These are phyloP conservation scores for Sebastes jordani DNA, from an alignment of 2,797 vertebrate species.

Conservation along the genomic window DNA sequence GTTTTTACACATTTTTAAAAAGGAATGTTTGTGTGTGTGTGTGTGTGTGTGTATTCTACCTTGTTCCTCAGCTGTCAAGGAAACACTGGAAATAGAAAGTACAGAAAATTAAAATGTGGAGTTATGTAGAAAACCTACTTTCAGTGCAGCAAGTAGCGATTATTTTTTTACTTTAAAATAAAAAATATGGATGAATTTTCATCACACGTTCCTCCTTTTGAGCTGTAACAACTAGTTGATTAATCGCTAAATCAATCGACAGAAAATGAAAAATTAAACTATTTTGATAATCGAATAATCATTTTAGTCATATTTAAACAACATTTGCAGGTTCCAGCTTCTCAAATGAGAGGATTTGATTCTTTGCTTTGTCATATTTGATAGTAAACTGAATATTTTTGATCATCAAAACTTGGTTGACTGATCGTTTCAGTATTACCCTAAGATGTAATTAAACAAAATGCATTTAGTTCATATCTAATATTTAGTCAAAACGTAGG, in stretches of 20 bases:
- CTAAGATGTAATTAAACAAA: no score
- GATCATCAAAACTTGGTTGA: no score
- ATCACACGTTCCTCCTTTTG: background rate
- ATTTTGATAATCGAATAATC: background rate
- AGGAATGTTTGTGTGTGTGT: background rate
- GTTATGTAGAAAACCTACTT: background rate
- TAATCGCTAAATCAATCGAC: background rate
- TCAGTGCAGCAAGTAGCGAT: no score
- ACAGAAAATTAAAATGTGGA: background rate
- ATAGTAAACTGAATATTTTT: background rate
- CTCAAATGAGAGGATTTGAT: background rate
- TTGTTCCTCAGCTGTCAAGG: conserved; percentile 82
- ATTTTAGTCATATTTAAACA: background rate
- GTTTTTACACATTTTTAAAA: background rate
- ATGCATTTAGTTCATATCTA: no score
- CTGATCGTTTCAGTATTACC: no score
- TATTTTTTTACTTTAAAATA: background rate
- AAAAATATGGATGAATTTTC: no score
- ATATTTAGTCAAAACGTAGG: no score
- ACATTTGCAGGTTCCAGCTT: background rate
- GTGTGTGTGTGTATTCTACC: conserved; percentile 57
- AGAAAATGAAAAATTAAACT: background rate
- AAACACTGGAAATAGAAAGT: conserved; percentile 58
- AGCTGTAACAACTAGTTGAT: no score
- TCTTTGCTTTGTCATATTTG: background rate